phyloP scores from a whole-genome alignment of 2,888 invertebrate species.

The Callyntrura guangdongensis region DNA sequence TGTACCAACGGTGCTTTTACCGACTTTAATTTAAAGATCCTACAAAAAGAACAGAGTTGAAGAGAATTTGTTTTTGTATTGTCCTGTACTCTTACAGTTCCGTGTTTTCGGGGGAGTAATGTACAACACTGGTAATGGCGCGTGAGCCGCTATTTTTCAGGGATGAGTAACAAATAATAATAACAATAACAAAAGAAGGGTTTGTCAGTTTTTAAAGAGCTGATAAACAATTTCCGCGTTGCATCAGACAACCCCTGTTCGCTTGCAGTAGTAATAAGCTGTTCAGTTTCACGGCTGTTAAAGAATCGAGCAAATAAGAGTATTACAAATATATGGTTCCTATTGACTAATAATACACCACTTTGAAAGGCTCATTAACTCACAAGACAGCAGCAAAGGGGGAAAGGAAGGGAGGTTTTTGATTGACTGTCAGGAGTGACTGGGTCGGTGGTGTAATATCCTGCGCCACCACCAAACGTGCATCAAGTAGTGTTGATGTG shows the following conservation, averaged over 20 bases:
- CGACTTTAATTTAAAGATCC: background rate
- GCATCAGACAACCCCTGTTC: background rate
- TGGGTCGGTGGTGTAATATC: slow-evolving; percentile 35
- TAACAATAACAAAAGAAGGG: background rate
- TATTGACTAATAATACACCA: slow-evolving; percentile 66
- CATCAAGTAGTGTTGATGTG: slow-evolving; percentile 12
- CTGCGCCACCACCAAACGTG: slow-evolving; percentile 50
- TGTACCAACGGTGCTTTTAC: slow-evolving; percentile 17
- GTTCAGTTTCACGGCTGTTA: background rate
- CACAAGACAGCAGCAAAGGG: slow-evolving; percentile 66
- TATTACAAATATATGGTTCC: slow-evolving; percentile 13
- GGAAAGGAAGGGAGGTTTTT: slow-evolving; percentile 60
- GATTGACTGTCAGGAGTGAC: slow-evolving; percentile 77
- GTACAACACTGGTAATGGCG: slow-evolving; percentile 9
- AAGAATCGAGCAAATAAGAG: slow-evolving; percentile 29
- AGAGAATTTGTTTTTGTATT: background rate
- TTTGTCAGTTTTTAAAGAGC: background rate
- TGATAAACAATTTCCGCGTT: slow-evolving; percentile 12
- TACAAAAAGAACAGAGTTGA: background rate
- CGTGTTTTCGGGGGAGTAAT: background rate
- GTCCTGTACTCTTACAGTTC: background rate
- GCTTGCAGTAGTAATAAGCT: background rate
- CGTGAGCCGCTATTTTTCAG: background rate
- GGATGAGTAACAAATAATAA: slow-evolving; percentile 14
- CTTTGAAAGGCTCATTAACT: slow-evolving; percentile 76